Conservation (phyloP, 2,113 vertebrate species). For the Periophthalmodon schlosseri region DNA sequence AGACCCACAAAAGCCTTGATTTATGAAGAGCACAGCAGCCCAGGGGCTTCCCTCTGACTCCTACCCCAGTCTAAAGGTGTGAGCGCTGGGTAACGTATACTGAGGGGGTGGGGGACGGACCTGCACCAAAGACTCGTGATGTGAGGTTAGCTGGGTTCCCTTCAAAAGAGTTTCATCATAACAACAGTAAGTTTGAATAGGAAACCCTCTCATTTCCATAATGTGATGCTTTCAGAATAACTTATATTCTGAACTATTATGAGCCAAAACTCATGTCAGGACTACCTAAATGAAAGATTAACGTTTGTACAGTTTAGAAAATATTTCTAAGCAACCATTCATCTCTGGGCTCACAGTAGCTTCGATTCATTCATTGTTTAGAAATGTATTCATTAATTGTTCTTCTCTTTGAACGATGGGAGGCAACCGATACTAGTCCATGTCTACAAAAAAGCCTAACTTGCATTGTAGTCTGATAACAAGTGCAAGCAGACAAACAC, state of each 20-base stretch:
- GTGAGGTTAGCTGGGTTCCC: conserved; percentile 21
- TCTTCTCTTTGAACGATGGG: no score
- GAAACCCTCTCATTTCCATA: conserved; percentile 37
- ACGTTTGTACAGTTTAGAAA: not conserved
- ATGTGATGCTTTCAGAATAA: not conserved
- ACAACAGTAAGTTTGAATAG: conserved; percentile 4
- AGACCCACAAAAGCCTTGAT: conserved; percentile 16
- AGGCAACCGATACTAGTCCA: no score
- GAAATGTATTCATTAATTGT: no score
- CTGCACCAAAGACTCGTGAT: conserved; percentile 21
- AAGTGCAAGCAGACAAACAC: not conserved
- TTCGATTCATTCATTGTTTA: not conserved
- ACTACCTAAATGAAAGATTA: not conserved
- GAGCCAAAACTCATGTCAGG: not conserved
- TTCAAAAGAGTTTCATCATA: conserved; percentile 1
- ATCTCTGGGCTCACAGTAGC: not conserved
- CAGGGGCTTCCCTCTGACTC: conserved; percentile 55
- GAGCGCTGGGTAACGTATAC: conserved; percentile 26
- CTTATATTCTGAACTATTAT: not conserved
- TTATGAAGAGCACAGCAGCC: conserved; percentile 51
- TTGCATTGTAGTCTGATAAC: not conserved
- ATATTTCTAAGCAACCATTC: not conserved
- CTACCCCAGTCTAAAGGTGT: conserved; percentile 58
- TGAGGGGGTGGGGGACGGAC: conserved; percentile 62
- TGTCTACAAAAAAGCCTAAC: no score